These are phyloP conservation scores for Sarcophaga variegata DNA, from an alignment of 2,888 invertebrate species.

Conservation along the genomic window DNA sequence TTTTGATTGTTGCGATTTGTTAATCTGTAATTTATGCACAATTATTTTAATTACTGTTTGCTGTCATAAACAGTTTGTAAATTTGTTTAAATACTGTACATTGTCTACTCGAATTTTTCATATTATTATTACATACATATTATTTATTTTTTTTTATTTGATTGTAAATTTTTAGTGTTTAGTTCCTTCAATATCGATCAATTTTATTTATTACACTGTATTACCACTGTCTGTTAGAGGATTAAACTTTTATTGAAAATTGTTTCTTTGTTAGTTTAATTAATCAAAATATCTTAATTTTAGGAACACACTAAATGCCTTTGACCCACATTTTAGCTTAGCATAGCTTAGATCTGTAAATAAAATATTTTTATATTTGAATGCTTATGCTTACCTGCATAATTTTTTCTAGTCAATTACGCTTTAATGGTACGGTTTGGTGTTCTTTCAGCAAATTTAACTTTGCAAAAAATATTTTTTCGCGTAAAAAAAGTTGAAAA, in stretches of 20 bases:
- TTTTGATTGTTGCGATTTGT: conserved; percentile 66
- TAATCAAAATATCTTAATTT: not conserved
- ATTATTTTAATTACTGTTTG: conserved; percentile 69
- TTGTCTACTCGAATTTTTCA: conserved; percentile 39
- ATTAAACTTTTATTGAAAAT: conserved; percentile 31
- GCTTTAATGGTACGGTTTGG: not conserved
- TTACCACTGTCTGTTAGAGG: conserved; percentile 37
- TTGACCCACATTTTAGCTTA: conserved; percentile 5
- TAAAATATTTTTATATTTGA: not conserved
- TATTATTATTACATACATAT: not conserved
- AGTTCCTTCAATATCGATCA: too few species aligned
- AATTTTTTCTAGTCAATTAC: conserved; percentile 31
- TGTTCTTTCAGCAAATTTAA: conserved; percentile 40
- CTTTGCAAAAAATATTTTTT: not conserved
- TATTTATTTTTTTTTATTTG: not conserved
- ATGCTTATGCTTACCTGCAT: not conserved
- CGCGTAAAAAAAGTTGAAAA: conserved; percentile 9
- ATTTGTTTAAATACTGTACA: conserved; percentile 47
- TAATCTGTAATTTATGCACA: conserved; percentile 68
- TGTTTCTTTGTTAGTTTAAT: not conserved
- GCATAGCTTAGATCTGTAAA: not conserved
- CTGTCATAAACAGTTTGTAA: conserved; percentile 67
- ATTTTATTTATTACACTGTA: conserved; percentile 49
- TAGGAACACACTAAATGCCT: not conserved
- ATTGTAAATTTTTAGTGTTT: too few species aligned